Conservation (phyloP, 2,797 vertebrate species). For the Sebastes variabilis region DNA sequence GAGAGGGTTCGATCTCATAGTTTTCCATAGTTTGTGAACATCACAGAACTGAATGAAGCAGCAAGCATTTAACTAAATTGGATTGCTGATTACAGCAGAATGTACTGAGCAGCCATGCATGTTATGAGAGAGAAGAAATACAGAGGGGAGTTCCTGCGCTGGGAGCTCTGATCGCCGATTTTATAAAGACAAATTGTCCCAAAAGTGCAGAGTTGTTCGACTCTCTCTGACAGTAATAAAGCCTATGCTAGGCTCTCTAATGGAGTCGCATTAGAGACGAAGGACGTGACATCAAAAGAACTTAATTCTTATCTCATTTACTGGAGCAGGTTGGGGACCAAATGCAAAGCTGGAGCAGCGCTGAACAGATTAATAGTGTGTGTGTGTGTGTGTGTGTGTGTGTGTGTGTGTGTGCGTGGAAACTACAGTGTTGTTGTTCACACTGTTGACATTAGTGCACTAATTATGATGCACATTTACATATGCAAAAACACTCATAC, state of each 20-base stretch:
- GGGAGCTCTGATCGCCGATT: neutral
- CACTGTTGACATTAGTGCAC: neutral
- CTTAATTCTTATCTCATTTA: neutral
- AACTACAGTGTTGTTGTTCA: neutral
- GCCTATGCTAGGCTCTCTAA: neutral
- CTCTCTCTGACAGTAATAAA: neutral
- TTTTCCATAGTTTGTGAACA: neutral
- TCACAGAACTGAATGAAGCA: neutral
- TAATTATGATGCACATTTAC: neutral
- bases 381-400: too few relatives aligned
- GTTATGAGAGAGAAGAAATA: neutral
- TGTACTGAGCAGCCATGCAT: neutral
- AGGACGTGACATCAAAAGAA: neutral
- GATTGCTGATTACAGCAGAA: neutral
- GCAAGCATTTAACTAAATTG: neutral
- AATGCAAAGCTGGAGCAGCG: neutral
- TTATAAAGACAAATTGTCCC: neutral
- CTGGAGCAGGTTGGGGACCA: neutral
- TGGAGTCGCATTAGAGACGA: neutral
- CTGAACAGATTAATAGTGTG: neutral
- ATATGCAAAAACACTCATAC: neutral
- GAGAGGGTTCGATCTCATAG: too few relatives aligned
- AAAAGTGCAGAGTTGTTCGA: neutral
- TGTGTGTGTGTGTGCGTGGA: neutral
- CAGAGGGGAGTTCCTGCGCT: neutral